A percentile compares a stretch with the other conserved stretches of the same genome.
These are phyloP conservation scores for Drosophila grimshawi DNA, from an alignment of 1,140 invertebrate species.

Conservation along the genomic window DNA sequence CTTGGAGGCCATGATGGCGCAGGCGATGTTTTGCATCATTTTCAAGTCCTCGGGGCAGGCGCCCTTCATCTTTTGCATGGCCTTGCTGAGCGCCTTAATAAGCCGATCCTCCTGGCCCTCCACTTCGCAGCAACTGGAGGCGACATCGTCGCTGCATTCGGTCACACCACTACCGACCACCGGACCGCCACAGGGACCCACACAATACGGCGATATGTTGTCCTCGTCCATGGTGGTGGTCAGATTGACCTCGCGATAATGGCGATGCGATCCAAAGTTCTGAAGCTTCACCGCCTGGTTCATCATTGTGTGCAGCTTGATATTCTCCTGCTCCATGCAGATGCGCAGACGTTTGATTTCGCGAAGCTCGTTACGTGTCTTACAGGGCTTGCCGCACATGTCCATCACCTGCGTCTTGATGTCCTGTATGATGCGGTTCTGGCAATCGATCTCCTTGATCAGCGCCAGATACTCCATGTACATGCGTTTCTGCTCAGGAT, in stretches of 20 bases:
- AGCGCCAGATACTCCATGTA: conserved; percentile 75
- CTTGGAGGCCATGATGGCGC: conserved; percentile 60
- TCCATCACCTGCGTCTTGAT: conserved; percentile 72
- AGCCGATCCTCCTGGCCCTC: conserved; percentile 65
- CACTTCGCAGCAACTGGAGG: conserved; percentile 29
- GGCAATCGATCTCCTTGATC: conserved; percentile 80
- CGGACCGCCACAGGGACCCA: conserved; percentile 40
- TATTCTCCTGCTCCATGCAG: conserved; percentile 81
- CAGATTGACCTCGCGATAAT: conserved; percentile 65
- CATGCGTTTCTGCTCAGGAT: conserved; percentile 77
- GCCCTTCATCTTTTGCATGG: conserved; percentile 76
- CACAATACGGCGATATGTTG: conserved; percentile 67
- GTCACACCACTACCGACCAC: conserved; percentile 21
- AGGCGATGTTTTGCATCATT: conserved; percentile 73
- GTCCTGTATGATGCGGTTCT: conserved; percentile 73
- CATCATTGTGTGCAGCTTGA: conserved; percentile 74
- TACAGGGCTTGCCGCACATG: conserved; percentile 68
- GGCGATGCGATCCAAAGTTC: conserved; percentile 72
- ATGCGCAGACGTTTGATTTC: conserved; percentile 72
- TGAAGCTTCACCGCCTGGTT: conserved; percentile 71
- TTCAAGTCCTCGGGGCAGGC: conserved; percentile 77
- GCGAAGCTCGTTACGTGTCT: conserved; percentile 64
- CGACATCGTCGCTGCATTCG: conserved; percentile 49
- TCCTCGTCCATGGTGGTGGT: conserved; percentile 79
- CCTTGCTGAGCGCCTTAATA: conserved; percentile 62